phyloP scores from a whole-genome alignment of 2,888 invertebrate species.

The Tipula unca region DNA sequence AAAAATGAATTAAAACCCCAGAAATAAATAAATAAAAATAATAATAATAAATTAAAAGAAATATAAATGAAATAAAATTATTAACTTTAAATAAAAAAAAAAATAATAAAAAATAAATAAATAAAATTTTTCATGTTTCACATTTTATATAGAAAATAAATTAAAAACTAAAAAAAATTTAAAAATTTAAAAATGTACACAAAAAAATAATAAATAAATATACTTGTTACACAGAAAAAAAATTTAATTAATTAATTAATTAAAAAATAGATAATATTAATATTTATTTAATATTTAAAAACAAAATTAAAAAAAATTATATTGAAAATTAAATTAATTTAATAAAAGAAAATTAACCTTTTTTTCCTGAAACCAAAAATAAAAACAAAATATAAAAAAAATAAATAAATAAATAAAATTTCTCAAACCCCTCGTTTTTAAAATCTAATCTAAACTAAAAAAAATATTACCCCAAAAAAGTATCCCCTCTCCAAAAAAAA shows the following conservation, averaged over 20 bases:
- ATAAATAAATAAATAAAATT: not conserved
- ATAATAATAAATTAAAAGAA: not conserved
- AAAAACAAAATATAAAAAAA: not conserved
- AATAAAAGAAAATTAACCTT: not conserved
- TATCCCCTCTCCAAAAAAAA: not conserved
- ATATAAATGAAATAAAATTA: constrained; percentile 14
- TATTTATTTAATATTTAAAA: constrained; percentile 14
- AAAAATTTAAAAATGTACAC: not conserved
- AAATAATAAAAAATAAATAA: not conserved
- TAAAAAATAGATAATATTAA: constrained; percentile 10
- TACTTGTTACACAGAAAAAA: constrained; percentile 9
- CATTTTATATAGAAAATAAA: constrained; percentile 17
- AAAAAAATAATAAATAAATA: constrained; percentile 9
- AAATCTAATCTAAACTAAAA: not conserved
- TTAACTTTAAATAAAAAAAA: not conserved
- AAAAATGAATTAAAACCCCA: constrained; percentile 9
- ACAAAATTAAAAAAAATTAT: not conserved
- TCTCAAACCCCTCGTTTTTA: not conserved
- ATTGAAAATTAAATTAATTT: not conserved
- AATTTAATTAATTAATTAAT: constrained; percentile 9
- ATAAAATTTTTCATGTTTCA: constrained; percentile 19
- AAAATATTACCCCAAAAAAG: not conserved
- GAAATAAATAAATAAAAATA: not conserved
- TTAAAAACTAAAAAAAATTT: not conserved
- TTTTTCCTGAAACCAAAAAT: constrained; percentile 1